Percentiles rank a stretch among this genome's conserved stretches.
Evolutionary conservation across 2,888 invertebrate species (phyloP).

Genomic region (Choreutis nemorana): DNA sequence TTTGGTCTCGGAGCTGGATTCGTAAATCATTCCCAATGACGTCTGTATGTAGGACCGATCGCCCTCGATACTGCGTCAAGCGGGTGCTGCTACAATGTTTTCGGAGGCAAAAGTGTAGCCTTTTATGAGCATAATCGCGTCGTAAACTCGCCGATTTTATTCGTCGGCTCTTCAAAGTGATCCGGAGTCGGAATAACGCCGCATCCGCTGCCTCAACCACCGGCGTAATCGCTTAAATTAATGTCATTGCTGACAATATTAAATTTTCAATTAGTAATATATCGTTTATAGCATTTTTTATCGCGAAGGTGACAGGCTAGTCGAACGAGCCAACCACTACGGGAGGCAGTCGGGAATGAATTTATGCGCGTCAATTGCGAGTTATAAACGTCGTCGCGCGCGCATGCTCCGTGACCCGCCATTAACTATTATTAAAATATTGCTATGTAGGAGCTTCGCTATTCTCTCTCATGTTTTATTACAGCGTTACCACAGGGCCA

Average conservation of each 20-base stretch:
- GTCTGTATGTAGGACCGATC: constrained; percentile 33
- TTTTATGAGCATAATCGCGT: constrained; percentile 36
- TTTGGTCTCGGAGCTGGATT: constrained; percentile 26
- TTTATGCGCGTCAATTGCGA: constrained; percentile 54
- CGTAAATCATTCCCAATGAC: constrained; percentile 48
- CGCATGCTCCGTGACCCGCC: constrained; percentile 51
- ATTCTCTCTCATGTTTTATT: constrained; percentile 61
- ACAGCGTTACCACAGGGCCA: constrained; percentile 32
- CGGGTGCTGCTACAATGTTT: constrained; percentile 39
- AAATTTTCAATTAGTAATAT: constrained; percentile 11
- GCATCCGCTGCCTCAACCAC: constrained; percentile 7
- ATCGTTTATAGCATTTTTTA: constrained; percentile 30
- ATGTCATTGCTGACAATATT: constrained; percentile 6
- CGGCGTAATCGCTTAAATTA: too few species aligned
- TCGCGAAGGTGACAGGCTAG: constrained; percentile 28
- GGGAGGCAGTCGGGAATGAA: constrained; percentile 41
- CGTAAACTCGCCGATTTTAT: constrained; percentile 24
- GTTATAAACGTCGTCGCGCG: constrained; percentile 56
- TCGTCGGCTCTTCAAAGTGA: constrained; percentile 25
- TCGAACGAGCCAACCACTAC: constrained; percentile 24
- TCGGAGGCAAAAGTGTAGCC: constrained; percentile 32
- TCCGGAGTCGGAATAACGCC: too few species aligned
- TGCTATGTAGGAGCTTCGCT: constrained; percentile 52
- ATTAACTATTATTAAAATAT: constrained; percentile 66
- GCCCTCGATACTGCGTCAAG: constrained; percentile 21